Base-by-base conservation (phyloP, 2,888 invertebrate genomes). In the Neocrepidodera transversa region DNA sequence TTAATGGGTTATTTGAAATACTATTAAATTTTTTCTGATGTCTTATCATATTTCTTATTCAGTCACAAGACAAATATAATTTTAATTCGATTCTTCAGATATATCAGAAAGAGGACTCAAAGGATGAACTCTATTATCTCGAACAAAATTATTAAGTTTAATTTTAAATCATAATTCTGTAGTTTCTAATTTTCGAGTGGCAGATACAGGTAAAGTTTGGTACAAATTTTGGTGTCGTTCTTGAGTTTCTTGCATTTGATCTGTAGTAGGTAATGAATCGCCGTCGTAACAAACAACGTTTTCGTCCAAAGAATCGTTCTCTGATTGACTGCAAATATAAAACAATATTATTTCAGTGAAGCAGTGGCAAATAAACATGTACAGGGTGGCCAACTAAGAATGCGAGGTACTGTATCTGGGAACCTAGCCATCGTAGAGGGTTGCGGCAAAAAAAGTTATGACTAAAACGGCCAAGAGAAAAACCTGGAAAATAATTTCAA, bases 241-340 rank as follows among this genome's bases (percentile, higher is more conserved):
- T 79, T 72, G 81, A 78, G 78, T 85, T 78, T 78, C 82, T 78
- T 70, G 84, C 74, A 74, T 82, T 70, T 77, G 80, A 35, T 79
- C 82, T 79, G 70, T 80, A 74, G 71, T 81, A 74, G 65, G 76
- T 76, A 65, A 75, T 73, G 16, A 82, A 77, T 66, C 83, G 80
- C 72, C 85, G 80, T 72, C 85, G 75, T 53, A 84, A 70, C 83
- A 74, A 1, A 89, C 82, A 2, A 87, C 93, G 78, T 95, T 94
- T 75, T 94, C 94, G 74, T 95, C 94, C 60, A 95, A 81, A 0
- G 94, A 95, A 26, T 91, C 85, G 20, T 91, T 85, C 69, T 90
- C 91, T 0, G 91, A 91, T 76, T 86, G 86, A 73, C 87, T 88
- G 74, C 35, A 65, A 60, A 14, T 40, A 50, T 57, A 32, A 43